Conservation (phyloP, 2,797 vertebrate species). For the Cuculus canorus region DNA sequence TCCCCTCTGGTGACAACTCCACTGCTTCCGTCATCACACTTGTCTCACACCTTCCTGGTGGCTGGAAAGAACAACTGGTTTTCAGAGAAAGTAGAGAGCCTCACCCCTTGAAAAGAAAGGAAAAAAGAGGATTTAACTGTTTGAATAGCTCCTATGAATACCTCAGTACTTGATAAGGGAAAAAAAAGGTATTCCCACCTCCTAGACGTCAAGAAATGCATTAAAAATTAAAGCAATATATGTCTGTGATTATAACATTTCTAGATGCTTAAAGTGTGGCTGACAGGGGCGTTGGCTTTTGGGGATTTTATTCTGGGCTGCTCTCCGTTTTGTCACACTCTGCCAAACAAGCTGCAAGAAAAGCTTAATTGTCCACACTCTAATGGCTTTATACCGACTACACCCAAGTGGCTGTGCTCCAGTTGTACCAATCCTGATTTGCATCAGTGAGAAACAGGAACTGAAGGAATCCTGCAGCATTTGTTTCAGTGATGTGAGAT, state of each 20-base stretch:
- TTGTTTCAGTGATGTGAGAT: background rate
- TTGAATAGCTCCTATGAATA: background rate
- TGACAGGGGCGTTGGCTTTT: no score
- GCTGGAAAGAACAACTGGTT: background rate
- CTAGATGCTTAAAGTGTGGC: background rate
- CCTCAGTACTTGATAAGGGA: background rate
- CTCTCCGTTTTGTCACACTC: background rate
- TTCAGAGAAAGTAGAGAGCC: background rate
- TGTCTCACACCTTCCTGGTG: background rate
- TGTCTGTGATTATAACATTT: background rate
- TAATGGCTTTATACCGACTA: background rate
- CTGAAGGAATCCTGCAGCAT: background rate
- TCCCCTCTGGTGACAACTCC: conserved; percentile 80
- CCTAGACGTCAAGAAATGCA: background rate
- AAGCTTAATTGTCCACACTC: background rate
- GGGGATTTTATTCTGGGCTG: background rate
- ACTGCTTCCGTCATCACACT: conserved; percentile 62
- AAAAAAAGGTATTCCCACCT: background rate
- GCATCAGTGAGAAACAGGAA: background rate
- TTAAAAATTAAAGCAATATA: background rate
- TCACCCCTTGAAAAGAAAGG: rapidly evolving
- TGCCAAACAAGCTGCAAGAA: background rate
- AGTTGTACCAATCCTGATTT: background rate
- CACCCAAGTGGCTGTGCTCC: background rate
- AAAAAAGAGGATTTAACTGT: background rate